These are phyloP conservation scores for Pectinophora gossypiella DNA, from an alignment of 1,140 invertebrate species.

Conservation along the genomic window DNA sequence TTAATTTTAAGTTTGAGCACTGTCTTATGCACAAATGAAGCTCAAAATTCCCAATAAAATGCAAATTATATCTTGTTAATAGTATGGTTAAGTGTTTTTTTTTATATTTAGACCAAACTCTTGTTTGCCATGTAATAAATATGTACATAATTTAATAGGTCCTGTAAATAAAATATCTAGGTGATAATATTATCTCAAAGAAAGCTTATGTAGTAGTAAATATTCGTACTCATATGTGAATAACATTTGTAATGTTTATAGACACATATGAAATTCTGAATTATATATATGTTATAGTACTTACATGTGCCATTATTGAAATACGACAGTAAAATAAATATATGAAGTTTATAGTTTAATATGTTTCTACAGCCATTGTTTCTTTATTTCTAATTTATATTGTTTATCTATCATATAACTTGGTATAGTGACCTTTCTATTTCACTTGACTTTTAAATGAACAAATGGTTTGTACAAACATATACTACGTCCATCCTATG, in stretches of 20 bases:
- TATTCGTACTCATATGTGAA: background rate
- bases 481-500: background rate
- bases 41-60: constrained; percentile 37
- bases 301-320: background rate
- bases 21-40: constrained; percentile 39
- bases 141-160: constrained; percentile 50
- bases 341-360: background rate
- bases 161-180: constrained; percentile 15
- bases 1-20: constrained; percentile 25
- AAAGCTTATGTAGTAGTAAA: background rate
- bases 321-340: background rate
- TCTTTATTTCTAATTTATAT: background rate
- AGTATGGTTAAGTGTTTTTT: constrained; percentile 32
- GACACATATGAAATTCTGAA: background rate
- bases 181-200: background rate
- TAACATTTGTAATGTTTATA: background rate
- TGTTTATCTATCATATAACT: background rate
- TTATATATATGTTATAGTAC: background rate
- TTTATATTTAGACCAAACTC: constrained; percentile 47
- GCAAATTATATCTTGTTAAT: constrained; percentile 27
- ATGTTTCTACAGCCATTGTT: background rate
- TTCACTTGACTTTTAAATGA: background rate
- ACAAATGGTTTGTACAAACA: background rate
- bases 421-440: background rate
- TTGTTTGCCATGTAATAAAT: constrained; percentile 66